A percentile compares a stretch with the other conserved stretches of the same genome.
These are phyloP conservation scores for Ectemnius continuus DNA, from an alignment of 2,888 invertebrate species.

Conservation along the genomic window DNA sequence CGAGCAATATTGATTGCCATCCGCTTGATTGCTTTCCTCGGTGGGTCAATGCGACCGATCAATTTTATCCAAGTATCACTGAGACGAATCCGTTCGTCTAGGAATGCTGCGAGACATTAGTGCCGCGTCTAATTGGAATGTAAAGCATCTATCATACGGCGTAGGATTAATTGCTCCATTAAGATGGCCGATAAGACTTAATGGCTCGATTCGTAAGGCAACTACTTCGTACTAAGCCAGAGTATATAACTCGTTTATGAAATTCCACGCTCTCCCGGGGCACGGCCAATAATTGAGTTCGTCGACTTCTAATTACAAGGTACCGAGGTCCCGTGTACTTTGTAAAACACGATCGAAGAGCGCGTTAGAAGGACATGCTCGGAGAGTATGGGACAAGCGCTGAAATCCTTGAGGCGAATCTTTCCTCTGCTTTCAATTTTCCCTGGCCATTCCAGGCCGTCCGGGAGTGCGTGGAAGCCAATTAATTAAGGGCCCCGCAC, in stretches of 20 bases:
- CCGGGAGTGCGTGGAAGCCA: not conserved
- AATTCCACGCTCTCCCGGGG: not conserved
- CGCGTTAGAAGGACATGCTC: not conserved
- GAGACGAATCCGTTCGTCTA: slow-evolving; percentile 9
- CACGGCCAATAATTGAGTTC: not conserved
- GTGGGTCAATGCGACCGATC: not conserved
- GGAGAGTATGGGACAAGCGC: not conserved
- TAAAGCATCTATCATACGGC: slow-evolving; percentile 37
- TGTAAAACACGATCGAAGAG: not conserved
- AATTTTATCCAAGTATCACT: slow-evolving; percentile 1
- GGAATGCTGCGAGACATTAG: slow-evolving; percentile 44
- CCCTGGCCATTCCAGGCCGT: not conserved
- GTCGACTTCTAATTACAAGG: not conserved
- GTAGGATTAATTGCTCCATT: slow-evolving; percentile 55
- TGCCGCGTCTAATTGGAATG: slow-evolving; percentile 36
- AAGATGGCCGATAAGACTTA: slow-evolving; percentile 38
- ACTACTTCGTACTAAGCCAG: slow-evolving; percentile 11
- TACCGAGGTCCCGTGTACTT: not conserved
- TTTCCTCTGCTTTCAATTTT: not conserved
- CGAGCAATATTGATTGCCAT: slow-evolving; percentile 14
- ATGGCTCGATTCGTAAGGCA: slow-evolving; percentile 28
- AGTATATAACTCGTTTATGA: not conserved
- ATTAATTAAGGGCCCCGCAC: not conserved
- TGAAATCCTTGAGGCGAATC: not conserved
- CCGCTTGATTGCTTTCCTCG: not conserved